phyloP scores from a whole-genome alignment of 2,113 vertebrate genomes.

The Lucifuga dentata region DNA sequence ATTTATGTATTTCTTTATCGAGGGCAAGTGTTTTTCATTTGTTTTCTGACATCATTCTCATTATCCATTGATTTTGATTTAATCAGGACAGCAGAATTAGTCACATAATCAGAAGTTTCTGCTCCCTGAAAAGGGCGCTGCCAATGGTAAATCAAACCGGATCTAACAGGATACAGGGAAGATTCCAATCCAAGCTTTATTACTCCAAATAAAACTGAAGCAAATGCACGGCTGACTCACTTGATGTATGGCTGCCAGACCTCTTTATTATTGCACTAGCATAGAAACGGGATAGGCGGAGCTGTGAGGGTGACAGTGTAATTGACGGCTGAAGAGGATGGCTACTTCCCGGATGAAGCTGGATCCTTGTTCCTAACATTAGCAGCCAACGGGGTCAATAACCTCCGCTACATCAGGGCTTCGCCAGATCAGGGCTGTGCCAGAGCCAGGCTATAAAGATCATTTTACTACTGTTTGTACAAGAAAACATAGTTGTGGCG shows the following conservation, averaged over 20 bases:
- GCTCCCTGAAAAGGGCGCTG: constrained; percentile 27
- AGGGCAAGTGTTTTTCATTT: too few species aligned
- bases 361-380: constrained; percentile 2
- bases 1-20: too few species aligned
- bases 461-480: constrained; percentile 76
- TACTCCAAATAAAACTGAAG: constrained; percentile 46
- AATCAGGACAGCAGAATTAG: constrained; percentile 1
- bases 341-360: constrained; percentile 40
- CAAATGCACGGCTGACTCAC: constrained; percentile 62
- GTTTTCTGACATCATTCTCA: too few species aligned
- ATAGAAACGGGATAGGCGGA: constrained; percentile 56
- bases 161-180: constrained; percentile 61
- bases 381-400: constrained; percentile 42
- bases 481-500: constrained; percentile 48
- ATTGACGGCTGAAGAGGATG: constrained; percentile 38
- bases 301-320: constrained; percentile 29
- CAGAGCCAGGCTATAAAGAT: constrained; percentile 47
- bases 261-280: constrained; percentile 61
- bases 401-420: constrained; percentile 26
- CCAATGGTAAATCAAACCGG: constrained; percentile 58
- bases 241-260: constrained; percentile 52
- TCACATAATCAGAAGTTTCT: neutral
- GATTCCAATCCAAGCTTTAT: constrained; percentile 55
- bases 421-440: constrained; percentile 12
- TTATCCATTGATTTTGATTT: neutral